Conservation (phyloP, 2,113 vertebrate genomes). For the Notarius lentiginosus region DNA sequence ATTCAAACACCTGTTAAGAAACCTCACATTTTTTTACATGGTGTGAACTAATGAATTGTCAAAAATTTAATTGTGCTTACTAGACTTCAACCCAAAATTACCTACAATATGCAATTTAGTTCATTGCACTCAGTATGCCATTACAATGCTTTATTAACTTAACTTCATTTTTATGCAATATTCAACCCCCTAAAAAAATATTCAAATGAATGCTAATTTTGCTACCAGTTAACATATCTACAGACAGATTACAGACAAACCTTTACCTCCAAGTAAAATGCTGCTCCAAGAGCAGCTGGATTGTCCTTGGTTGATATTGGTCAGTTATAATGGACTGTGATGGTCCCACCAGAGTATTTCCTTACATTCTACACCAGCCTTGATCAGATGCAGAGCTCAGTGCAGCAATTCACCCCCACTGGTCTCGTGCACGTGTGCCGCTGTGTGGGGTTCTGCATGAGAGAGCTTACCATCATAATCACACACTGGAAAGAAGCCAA, state of each 20-base stretch:
- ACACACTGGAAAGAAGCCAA: slow-evolving; percentile 70
- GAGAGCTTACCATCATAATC: slow-evolving; percentile 71
- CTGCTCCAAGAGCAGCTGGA: slow-evolving; percentile 68
- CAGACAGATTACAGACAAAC: slow-evolving; percentile 56
- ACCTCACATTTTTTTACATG: background rate
- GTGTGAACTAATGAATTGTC: slow-evolving; percentile 3
- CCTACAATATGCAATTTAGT: background rate
- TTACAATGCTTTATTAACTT: background rate
- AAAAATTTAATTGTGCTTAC: background rate
- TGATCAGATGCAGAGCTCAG: slow-evolving; percentile 73
- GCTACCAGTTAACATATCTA: background rate
- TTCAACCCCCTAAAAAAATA: background rate
- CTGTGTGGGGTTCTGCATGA: slow-evolving; percentile 52
- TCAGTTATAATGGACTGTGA: slow-evolving; percentile 77
- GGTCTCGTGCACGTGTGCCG: slow-evolving; percentile 35
- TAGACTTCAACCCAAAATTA: background rate
- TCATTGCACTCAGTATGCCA: background rate
- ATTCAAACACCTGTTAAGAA: slow-evolving; percentile 54
- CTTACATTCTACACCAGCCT: slow-evolving; percentile 66
- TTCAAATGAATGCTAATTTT: background rate
- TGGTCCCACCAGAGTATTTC: slow-evolving; percentile 73
- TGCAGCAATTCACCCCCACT: slow-evolving; percentile 62
- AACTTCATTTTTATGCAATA: background rate
- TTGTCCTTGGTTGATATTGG: slow-evolving; percentile 68
- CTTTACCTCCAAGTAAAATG: slow-evolving; percentile 60